Conservation (phyloP, 2,888 invertebrate species). For the Mythimna pallens region DNA sequence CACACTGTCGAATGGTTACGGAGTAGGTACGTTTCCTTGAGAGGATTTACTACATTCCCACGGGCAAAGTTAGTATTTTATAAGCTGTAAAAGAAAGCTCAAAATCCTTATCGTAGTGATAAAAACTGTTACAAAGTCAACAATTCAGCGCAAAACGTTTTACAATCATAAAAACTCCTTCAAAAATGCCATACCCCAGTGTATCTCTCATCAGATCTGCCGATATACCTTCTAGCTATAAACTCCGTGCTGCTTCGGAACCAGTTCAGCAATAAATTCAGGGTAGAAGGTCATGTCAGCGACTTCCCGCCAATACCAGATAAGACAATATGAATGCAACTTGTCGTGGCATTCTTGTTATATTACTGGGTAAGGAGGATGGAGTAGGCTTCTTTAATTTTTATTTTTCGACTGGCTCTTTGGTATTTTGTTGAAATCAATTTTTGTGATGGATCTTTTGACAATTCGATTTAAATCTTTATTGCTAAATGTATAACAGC, state of each 20-base stretch:
- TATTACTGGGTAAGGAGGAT: slow-evolving; percentile 44
- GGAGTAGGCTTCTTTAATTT: slow-evolving; percentile 31
- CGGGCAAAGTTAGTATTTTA: neutral
- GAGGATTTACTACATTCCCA: too few species aligned
- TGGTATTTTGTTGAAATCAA: neutral
- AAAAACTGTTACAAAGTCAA: neutral
- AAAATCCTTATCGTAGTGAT: neutral
- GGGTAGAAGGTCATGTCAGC: slow-evolving; percentile 66
- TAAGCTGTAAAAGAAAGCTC: neutral
- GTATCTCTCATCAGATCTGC: slow-evolving; percentile 38
- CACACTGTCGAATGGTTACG: too few species aligned
- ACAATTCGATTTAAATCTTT: too few species aligned
- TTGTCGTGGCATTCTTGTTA: slow-evolving; percentile 68
- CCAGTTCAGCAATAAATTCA: slow-evolving; percentile 66
- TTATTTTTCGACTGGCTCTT: too few species aligned
- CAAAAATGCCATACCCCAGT: neutral
- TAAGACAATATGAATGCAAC: slow-evolving; percentile 72
- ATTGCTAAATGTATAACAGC: too few species aligned
- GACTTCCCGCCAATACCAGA: slow-evolving; percentile 74
- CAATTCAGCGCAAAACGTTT: neutral
- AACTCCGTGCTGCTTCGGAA: slow-evolving; percentile 39
- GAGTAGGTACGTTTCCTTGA: too few species aligned
- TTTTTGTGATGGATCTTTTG: too few species aligned
- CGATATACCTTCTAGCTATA: slow-evolving; percentile 34
- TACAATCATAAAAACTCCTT: neutral